Base-by-base conservation (phyloP, 1,140 invertebrate species). In the Neelides sp. region DNA sequence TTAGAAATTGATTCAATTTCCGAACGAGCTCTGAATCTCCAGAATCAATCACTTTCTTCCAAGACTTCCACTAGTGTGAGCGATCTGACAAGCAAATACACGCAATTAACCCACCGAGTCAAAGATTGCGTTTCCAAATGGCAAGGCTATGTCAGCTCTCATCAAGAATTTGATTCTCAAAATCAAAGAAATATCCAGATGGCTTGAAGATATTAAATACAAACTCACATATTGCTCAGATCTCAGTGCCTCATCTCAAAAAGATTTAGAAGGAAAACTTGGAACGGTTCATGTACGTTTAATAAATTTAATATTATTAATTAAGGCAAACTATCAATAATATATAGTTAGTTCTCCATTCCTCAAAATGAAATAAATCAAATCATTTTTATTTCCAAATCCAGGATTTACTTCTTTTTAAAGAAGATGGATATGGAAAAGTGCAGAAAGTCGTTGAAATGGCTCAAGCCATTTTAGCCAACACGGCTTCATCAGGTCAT, bases 1-100 rank as follows among this genome's bases (percentile, higher is more conserved):
- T 66, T 91, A 24, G 90, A 95, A 70, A 87, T 95, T 51, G 91
- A 96, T 63, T 79, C 82, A 41, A 80, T 94, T 0, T 91, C 84
- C 15, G 91, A 96, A 67, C 80, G 82, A 57, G 85, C 85, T 4
- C 88, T 95, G 64, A 76, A 83, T 50, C 65, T 92, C 85, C 41
- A 85, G 83, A 57, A 78, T 80, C 51, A 60, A 52, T 51, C 46
- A 52, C 58, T 66, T 47, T 65, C 62, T 39, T 54, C 61, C 8
- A 64, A 58, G 45, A 67, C 63, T 63, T 54, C 58, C 3, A 41
- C 51, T 20, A n/a, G 52, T 49, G 13, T 51, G 51, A 3, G 80
- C 90, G 90, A 95, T 65, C 66, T 95, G 1, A 82, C 83, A 13
- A 75, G 85, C 0, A 91, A 90, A 67, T 94, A 94, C 64, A 89